Evolutionary conservation across 2,888 invertebrate genomes (phyloP), one percentile per base, ranked within the genome.

Genomic region (Nemoura dubitans): DNA sequence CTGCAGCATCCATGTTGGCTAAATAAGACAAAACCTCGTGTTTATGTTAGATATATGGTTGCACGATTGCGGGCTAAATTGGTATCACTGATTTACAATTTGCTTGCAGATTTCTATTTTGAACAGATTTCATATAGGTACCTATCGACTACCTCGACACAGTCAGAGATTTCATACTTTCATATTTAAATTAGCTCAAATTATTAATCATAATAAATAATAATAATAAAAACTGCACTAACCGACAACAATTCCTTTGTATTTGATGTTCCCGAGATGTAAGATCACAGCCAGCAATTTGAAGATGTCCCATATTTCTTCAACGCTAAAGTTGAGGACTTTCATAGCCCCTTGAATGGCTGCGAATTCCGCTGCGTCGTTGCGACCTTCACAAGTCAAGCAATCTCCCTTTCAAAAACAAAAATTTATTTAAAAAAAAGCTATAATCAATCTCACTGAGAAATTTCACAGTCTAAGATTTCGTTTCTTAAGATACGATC

Each of bases 331-430:
- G 91, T 97, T 97, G 0, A 98, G 93, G 0, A 98, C 96, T 92
- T 97, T 97, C 94, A 98, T 96, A n/a, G 99, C 98, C 0, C 96
- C 96, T 87, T 96, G 93, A 87, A 99, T 96, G 89, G 97, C 96
- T 0, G 96, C 94, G 91, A 98, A 98, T 90, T 98, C 98, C 88
- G 95, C 92, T 0, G 94, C 93, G 91, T 99, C 98, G 90, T 97
- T 95, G 86, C 97, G 93, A 0, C 97, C 97, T 85, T 96, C 96
- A 90, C 97, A 97, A 0, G 93, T 94, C 85, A 96, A 92, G 90
- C 94, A 94, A 88, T 95, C 95, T 0, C 98, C 94, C 92, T 84
- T 89, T 89, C 28, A 87, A 88, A 76, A 86, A 76, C 16, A 43
- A 59, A 59, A 36, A 6, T 3, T 36, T 36, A 3, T 10, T 36